These are phyloP conservation scores for Rhabdomys pumilio DNA, from an alignment of 2,797 vertebrate genomes.

Conservation along the genomic window DNA sequence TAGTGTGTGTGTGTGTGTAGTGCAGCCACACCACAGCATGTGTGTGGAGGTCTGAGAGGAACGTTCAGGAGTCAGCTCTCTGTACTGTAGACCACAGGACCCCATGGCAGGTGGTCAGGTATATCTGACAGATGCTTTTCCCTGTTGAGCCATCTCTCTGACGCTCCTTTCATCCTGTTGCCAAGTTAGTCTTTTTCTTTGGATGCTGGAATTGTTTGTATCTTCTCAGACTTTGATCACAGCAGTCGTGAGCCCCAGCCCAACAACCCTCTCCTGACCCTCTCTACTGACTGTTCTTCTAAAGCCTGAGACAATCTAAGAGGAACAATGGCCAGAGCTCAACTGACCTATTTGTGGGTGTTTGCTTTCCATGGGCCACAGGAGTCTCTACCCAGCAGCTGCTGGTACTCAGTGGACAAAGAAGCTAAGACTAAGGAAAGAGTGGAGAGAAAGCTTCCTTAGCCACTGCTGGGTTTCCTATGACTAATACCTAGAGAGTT, in stretches of 20 bases:
- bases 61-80: background rate
- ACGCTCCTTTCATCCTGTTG: background rate
- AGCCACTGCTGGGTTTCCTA: background rate
- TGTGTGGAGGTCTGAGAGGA: background rate
- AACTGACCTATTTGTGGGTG: background rate
- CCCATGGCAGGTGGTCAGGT: background rate
- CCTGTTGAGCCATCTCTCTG: too few species aligned
- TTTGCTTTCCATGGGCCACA: background rate
- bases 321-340: background rate
- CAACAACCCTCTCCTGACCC: background rate
- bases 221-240: background rate
- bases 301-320: background rate
- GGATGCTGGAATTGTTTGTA: background rate
- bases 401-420: background rate
- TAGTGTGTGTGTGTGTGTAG: background rate
- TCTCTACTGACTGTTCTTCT: background rate
- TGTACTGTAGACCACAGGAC: too few species aligned
- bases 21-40: background rate
- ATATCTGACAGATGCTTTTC: background rate
- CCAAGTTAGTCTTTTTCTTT: background rate
- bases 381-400: too few species aligned
- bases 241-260: background rate
- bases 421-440: background rate
- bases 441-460: background rate
- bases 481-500: background rate